Conservation (phyloP, 2,888 invertebrate species). For the Syrista parreyssii region DNA sequence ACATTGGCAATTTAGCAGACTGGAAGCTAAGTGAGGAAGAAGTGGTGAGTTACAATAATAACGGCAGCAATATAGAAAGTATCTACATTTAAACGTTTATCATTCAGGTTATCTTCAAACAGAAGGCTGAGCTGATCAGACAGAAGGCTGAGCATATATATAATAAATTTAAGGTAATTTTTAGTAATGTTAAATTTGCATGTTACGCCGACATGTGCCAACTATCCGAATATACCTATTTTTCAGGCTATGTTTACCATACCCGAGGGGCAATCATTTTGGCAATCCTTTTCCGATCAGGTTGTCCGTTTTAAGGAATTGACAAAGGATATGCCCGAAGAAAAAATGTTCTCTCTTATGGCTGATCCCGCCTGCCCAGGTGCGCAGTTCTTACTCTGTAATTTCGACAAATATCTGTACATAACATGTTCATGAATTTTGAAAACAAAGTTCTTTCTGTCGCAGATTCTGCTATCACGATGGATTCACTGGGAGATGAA, state of each 20-base stretch:
- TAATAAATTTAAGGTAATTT: conserved; percentile 69
- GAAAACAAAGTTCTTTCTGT: not conserved
- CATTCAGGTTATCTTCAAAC: conserved; percentile 69
- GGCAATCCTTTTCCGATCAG: conserved; percentile 78
- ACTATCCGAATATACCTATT: conserved; percentile 14
- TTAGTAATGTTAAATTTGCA: conserved; percentile 41
- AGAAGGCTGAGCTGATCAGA: conserved; percentile 77
- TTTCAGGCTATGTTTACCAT: conserved; percentile 73
- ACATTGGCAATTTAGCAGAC: conserved; percentile 81
- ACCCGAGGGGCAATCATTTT: conserved; percentile 75
- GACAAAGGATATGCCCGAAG: conserved; percentile 73
- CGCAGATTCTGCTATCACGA: conserved; percentile 23
- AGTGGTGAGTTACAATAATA: conserved; percentile 57
- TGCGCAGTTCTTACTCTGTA: conserved; percentile 21
- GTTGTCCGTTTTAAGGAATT: conserved; percentile 76
- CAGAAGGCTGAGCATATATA: conserved; percentile 75
- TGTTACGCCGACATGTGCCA: not conserved
- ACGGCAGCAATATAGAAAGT: too few relatives aligned
- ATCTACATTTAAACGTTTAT: too few relatives aligned
- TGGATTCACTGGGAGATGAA: conserved; percentile 34
- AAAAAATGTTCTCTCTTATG: conserved; percentile 72
- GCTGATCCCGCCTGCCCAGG: conserved; percentile 72
- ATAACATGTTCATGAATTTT: conserved; percentile 1
- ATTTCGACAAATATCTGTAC: not conserved
- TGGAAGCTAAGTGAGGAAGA: conserved; percentile 78